Conservation (phyloP, 2,797 vertebrate genomes). For the Phylloscopus collybita region DNA sequence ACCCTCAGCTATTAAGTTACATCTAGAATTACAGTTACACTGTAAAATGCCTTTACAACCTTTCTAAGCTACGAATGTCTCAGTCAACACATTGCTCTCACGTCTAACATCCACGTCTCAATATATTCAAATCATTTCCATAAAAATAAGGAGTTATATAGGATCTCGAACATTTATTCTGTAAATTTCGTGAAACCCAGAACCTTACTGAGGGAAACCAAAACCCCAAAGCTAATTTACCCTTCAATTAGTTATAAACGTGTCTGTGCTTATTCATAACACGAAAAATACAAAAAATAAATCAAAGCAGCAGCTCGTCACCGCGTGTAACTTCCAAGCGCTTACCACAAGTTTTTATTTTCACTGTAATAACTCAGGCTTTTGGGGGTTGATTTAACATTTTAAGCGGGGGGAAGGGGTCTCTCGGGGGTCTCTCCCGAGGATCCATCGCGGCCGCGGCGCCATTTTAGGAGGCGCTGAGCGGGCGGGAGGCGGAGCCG, state of each 20-base stretch:
- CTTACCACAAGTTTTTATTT: background rate
- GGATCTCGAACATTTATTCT: background rate
- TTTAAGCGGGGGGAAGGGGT: background rate
- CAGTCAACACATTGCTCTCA: background rate
- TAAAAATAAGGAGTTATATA: fast-evolving
- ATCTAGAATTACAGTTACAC: background rate
- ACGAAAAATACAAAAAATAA: background rate
- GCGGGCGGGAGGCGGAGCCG: conserved; percentile 35
- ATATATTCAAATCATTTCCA: background rate
- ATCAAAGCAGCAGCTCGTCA: background rate
- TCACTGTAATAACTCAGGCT: fast-evolving
- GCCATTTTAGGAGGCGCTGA: conserved; percentile 69
- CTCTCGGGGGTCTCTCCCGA: background rate
- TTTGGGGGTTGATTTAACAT: fast-evolving
- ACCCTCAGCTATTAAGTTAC: background rate
- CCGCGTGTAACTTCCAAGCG: fast-evolving
- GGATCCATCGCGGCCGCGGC: conserved; percentile 40
- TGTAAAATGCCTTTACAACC: background rate
- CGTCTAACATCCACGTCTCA: too few relatives aligned
- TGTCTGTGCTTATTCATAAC: fast-evolving
- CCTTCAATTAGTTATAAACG: background rate
- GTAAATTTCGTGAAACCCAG: background rate
- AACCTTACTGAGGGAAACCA: background rate
- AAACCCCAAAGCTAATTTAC: background rate
- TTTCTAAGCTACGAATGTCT: background rate